Conservation (phyloP, 2,797 vertebrate genomes). For the Coregonus sp. region DNA sequence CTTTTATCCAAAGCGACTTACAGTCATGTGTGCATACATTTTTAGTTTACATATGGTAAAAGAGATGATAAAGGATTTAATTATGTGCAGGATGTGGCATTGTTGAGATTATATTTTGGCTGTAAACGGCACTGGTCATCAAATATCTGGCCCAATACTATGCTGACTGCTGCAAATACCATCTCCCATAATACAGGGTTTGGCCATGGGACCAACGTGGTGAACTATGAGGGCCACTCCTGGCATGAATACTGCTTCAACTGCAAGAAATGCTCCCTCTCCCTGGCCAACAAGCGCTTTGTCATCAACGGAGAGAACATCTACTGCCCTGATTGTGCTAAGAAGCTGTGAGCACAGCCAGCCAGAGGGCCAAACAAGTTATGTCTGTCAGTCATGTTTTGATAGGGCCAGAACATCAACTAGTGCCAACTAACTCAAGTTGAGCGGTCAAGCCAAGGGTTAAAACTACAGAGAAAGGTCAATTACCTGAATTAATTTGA, state of each 20-base stretch:
- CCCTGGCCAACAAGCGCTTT: conserved; percentile 95
- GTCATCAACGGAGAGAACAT: conserved; percentile 85
- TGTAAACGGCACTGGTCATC: not conserved
- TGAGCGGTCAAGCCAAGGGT: not conserved
- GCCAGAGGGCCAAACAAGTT: not conserved
- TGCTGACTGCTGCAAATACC: not conserved
- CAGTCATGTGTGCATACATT: too few species aligned
- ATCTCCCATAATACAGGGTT: conserved; percentile 76
- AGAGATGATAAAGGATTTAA: not conserved
- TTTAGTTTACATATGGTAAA: too few species aligned
- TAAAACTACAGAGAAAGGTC: conserved; percentile 17
- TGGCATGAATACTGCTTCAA: conserved; percentile 99
- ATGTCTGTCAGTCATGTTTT: conserved; percentile 8
- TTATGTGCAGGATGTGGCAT: not conserved
- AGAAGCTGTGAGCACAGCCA: conserved; percentile 83
- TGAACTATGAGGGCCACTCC: conserved; percentile 91
- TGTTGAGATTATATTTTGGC: not conserved
- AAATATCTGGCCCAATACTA: not conserved
- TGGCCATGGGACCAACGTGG: conserved; percentile 94
- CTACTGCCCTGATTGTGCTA: conserved; percentile 94
- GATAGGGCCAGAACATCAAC: not conserved
- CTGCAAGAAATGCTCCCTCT: conserved; percentile 93
- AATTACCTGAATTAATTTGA: conserved; percentile 26
- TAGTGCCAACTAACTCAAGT: not conserved
- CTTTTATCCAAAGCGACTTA: too few species aligned